Percentiles rank a stretch among this genome's conserved stretches.
Conservation (phyloP, 2,113 vertebrate species). For the Apeltes quadracus region DNA sequence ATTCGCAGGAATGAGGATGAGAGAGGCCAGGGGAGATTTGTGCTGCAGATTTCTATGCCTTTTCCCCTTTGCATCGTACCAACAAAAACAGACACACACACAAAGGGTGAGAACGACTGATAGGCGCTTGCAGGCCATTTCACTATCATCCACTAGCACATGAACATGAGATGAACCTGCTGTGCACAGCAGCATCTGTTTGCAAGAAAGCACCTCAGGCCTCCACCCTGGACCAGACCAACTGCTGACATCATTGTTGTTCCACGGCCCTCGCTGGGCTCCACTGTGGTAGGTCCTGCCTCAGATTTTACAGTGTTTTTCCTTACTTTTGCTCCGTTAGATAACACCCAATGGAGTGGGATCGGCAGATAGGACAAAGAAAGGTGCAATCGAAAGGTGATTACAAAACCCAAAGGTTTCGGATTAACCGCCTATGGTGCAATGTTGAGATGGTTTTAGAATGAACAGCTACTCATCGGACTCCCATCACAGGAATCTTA, state of each 20-base stretch:
- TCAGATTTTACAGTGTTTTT: conserved; percentile 41
- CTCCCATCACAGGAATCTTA: no score
- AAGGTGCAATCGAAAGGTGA: background rate
- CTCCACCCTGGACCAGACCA: conserved; percentile 49
- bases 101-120: background rate
- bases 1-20: conserved; percentile 16
- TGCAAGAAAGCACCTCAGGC: conserved; percentile 32
- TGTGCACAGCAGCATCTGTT: conserved; percentile 46
- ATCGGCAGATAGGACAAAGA: background rate
- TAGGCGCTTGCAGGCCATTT: background rate
- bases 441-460: background rate
- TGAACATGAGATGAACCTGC: conserved; percentile 38
- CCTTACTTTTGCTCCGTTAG: conserved; percentile 33
- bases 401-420: background rate
- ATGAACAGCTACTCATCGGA: no score
- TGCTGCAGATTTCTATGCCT: conserved; percentile 19
- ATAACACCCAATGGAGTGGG: conserved; percentile 33
- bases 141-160: conserved; percentile 2
- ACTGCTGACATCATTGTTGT: conserved; percentile 68
- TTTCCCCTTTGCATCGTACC: conserved; percentile 6
- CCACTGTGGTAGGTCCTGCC: conserved; percentile 47
- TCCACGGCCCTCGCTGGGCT: conserved; percentile 24
- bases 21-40: conserved; percentile 16
- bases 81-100: conserved; percentile 1
- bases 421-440: background rate